These are phyloP conservation scores for Eubasilissa splendida DNA, from an alignment of 2,888 invertebrate species.

Conservation along the genomic window DNA sequence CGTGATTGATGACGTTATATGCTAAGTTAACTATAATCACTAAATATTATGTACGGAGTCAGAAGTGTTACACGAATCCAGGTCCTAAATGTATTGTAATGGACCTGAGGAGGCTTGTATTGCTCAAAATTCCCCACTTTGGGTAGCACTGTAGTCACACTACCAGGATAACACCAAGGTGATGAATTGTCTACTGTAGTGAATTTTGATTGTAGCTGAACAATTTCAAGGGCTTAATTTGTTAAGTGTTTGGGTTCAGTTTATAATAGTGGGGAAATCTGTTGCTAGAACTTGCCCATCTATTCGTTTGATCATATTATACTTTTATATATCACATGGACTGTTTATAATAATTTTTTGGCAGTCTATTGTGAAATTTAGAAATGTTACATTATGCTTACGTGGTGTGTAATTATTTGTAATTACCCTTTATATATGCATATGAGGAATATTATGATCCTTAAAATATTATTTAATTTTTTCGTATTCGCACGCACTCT, in stretches of 20 bases:
- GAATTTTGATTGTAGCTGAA: too few species aligned
- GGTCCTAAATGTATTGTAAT: background rate
- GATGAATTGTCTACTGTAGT: too few species aligned
- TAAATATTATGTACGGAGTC: slow-evolving; percentile 5
- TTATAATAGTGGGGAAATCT: too few species aligned
- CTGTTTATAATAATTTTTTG: background rate
- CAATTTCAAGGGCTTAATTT: too few species aligned
- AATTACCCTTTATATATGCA: background rate
- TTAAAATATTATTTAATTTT: slow-evolving; percentile 16
- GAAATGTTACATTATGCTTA: background rate
- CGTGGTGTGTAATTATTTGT: slow-evolving; percentile 27
- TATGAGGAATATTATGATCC: background rate
- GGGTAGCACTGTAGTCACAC: slow-evolving; percentile 14
- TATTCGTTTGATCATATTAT: too few species aligned
- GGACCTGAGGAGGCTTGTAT: slow-evolving; percentile 4
- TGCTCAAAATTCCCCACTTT: slow-evolving; percentile 25
- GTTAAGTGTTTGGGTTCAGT: too few species aligned
- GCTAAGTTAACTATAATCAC: slow-evolving; percentile 11
- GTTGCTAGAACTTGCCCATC: too few species aligned
- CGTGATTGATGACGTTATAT: background rate
- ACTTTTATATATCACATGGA: too few species aligned
- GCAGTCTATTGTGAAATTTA: background rate
- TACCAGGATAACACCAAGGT: too few species aligned
- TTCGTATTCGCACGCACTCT: background rate
- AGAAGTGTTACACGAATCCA: slow-evolving; percentile 13